A percentile compares a stretch with the other conserved stretches of the same genome.
These are phyloP conservation scores for Atherinosoma microstoma DNA, from an alignment of 2,797 vertebrate species.

Conservation along the genomic window DNA sequence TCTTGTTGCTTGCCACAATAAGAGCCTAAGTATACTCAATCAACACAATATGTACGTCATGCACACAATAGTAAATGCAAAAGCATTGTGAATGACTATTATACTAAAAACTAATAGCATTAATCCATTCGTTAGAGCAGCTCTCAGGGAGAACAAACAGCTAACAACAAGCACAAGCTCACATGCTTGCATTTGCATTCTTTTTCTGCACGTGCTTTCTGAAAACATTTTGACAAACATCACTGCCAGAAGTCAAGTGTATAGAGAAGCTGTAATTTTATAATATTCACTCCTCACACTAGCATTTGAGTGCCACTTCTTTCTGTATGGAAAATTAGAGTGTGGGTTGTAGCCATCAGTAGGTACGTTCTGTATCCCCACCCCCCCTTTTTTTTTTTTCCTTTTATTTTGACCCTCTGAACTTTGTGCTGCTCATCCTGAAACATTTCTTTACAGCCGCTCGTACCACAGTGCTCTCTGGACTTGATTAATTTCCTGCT, in stretches of 20 bases:
- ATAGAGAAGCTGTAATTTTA: slow-evolving; percentile 29
- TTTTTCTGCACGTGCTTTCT: slow-evolving; percentile 1
- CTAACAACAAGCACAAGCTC: slow-evolving; percentile 16
- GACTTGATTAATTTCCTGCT: slow-evolving; percentile 72
- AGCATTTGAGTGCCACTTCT: not conserved
- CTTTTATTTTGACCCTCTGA: slow-evolving; percentile 38
- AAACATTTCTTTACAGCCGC: slow-evolving; percentile 47
- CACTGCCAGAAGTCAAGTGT: slow-evolving; percentile 21
- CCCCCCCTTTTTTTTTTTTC: not conserved
- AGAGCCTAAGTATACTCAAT: slow-evolving; percentile 14
- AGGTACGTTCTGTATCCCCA: not conserved
- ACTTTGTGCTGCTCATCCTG: slow-evolving; percentile 53
- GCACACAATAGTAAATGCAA: slow-evolving; percentile 2
- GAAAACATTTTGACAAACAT: slow-evolving; percentile 15
- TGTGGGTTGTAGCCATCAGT: not conserved
- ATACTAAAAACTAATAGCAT: slow-evolving; percentile 19
- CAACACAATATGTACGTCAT: slow-evolving; percentile 1
- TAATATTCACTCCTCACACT: not conserved
- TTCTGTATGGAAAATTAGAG: not conserved
- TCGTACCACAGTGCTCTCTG: slow-evolving; percentile 48
- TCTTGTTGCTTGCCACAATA: slow-evolving; percentile 8
- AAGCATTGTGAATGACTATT: slow-evolving; percentile 5
- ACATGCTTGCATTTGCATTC: slow-evolving; percentile 1
- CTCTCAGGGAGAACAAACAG: slow-evolving; percentile 18
- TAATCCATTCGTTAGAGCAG: slow-evolving; percentile 20